phyloP scores from a whole-genome alignment of 2,797 vertebrate species.

The Dipus sagitta region DNA sequence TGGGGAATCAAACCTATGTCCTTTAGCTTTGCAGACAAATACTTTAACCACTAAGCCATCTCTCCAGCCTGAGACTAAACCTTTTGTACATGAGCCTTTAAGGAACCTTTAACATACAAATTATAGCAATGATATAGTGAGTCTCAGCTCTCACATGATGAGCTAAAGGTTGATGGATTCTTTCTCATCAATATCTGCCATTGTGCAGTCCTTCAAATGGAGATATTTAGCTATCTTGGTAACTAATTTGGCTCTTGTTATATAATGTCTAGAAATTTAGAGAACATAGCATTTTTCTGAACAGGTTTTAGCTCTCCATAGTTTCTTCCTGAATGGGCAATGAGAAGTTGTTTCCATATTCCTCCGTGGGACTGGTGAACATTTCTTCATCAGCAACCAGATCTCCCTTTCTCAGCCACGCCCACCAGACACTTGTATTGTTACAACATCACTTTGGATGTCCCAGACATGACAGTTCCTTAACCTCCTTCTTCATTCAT shows the following conservation, averaged over 20 bases:
- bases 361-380: slow-evolving; percentile 98
- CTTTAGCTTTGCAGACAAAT: no score
- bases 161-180: slow-evolving; percentile 98
- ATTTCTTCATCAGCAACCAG: slow-evolving; percentile 97
- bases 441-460: slow-evolving; percentile 98
- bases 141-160: slow-evolving; percentile 98
- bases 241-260: slow-evolving; percentile 97
- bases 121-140: slow-evolving; percentile 91
- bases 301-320: slow-evolving; percentile 97
- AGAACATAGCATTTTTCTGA: slow-evolving; percentile 96
- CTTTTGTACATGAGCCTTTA: background rate
- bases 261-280: slow-evolving; percentile 98
- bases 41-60: no score
- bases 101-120: background rate
- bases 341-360: slow-evolving; percentile 98
- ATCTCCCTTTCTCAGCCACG: slow-evolving; percentile 97
- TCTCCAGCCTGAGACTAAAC: no score
- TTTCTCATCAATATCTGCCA: slow-evolving; percentile 98
- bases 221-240: slow-evolving; percentile 99
- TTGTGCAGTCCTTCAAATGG: slow-evolving; percentile 98
- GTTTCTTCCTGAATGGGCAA: slow-evolving; percentile 99
- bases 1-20: no score
- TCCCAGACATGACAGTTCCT: slow-evolving; percentile 97
- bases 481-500: slow-evolving; percentile 92
- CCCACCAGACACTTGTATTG: slow-evolving; percentile 96